Evolutionary conservation across 1,140 invertebrate genomes (phyloP).

Genomic region (Tetramorium parvispinum): DNA sequence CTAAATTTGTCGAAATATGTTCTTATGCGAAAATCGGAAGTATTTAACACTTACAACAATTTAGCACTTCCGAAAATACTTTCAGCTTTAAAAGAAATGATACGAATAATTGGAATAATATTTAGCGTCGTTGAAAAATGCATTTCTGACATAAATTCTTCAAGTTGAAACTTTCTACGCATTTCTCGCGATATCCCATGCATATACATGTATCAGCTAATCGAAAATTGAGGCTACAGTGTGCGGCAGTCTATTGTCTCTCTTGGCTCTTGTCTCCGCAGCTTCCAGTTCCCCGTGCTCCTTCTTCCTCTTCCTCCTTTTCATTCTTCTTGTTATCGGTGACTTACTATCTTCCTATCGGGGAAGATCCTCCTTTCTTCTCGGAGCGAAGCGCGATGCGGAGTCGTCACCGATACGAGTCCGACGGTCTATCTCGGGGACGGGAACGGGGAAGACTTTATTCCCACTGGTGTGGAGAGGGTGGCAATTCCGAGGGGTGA

Average conservation of each 20-base stretch:
- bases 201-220: slow-evolving; percentile 76
- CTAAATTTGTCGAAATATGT: background rate
- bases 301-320: slow-evolving; percentile 4
- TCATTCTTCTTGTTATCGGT: slow-evolving; percentile 29
- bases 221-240: slow-evolving; percentile 82
- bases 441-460: slow-evolving; percentile 82
- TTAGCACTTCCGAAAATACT: background rate
- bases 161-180: slow-evolving; percentile 24
- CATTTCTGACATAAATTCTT: background rate
- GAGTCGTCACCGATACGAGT: slow-evolving; percentile 30
- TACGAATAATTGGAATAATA: background rate
- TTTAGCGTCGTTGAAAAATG: background rate
- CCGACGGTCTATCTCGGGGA: slow-evolving; percentile 64
- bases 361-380: slow-evolving; percentile 52
- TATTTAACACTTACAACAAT: background rate
- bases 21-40: background rate
- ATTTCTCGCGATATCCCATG: background rate
- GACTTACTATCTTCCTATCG: slow-evolving; percentile 62
- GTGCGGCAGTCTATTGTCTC: slow-evolving; percentile 85
- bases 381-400: slow-evolving; percentile 53
- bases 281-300: slow-evolving; percentile 43
- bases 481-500: slow-evolving; percentile 98
- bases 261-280: slow-evolving; percentile 80
- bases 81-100: background rate
- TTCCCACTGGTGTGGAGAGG: slow-evolving; percentile 99